Evolutionary conservation across 2,888 invertebrate species (phyloP), one percentile per base, ranked within the genome.

Genomic region (Mimachlamys varia): DNA sequence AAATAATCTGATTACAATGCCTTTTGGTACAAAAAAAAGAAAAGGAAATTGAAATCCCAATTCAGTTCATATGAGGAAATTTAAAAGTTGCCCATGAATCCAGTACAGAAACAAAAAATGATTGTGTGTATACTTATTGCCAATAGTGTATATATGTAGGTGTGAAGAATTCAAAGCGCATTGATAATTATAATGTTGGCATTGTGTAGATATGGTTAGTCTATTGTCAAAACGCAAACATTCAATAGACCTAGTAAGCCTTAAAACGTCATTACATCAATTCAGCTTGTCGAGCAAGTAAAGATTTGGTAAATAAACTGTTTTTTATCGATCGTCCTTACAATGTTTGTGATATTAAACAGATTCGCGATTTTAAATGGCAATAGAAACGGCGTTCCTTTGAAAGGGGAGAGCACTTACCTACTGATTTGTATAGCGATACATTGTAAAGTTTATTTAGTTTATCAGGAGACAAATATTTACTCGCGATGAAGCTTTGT

Each of bases 191-290:
- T 76, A 76, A 76, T 76, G 33, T 27, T 15, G 27, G 7, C 12
- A 76, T 76, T 76, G 33, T 33, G 27, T 33, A 76, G 76, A 76
- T n/a, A 76, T 76, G 22, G 76, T 76, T 76, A 17, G 19, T 76
- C 76, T 76, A 76, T 76, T 76, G 76, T 76, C 27, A 76, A 33
- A 76, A 76, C 27, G 58, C 76, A 76, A 76, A 76, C 76, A 76
- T 76, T 33, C 33, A 33, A 33, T 76, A 27, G 27, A 10, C 12
- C 0, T 33, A 4, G 5, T 76, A 76, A 76, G 7, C 27, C 5
- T 76, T 27, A 76, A 0, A 33, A 62, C 62, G n/a, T 22, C 62
- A 27, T 76, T 13, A 76, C 33, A 33, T 27, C 27, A 10, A 76
- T 76, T 76, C 76, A 76, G 13, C 33, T 62, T 62, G 62, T 62